Conservation (phyloP, 2,797 vertebrate species). For the Macroramphosus scolopax region DNA sequence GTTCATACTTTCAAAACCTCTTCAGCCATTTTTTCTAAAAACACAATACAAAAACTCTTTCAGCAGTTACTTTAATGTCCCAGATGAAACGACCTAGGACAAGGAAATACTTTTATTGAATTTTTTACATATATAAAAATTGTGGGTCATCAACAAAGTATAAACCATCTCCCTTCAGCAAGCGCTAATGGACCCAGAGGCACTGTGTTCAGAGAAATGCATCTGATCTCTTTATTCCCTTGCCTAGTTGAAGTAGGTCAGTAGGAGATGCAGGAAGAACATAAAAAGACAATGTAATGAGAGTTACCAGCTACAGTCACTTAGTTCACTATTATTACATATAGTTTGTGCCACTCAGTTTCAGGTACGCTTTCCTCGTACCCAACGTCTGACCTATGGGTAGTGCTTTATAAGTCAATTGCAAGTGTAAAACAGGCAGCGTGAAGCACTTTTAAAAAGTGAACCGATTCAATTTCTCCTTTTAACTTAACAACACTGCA, state of each 20-base stretch:
- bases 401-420: conserved; percentile 19
- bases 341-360: conserved; percentile 2
- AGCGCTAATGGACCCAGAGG: conserved; percentile 25
- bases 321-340: neutral
- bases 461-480: too few species aligned
- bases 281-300: neutral
- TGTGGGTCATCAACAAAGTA: conserved; percentile 32
- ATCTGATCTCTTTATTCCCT: conserved; percentile 24
- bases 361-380: neutral
- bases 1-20: too few species aligned
- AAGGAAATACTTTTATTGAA: conserved; percentile 41
- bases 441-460: conserved; percentile 24
- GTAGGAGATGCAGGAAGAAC: conserved; percentile 11
- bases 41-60: too few species aligned
- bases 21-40: too few species aligned
- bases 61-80: neutral
- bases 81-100: conserved; percentile 22
- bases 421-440: conserved; percentile 19
- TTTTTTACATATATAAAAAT: conserved; percentile 38
- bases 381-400: neutral
- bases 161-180: conserved; percentile 31
- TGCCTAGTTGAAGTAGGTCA: conserved; percentile 21
- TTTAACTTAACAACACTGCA: neutral
- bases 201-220: conserved; percentile 33
- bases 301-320: conserved; percentile 8